Percentiles rank a stretch among this genome's conserved stretches.
Evolutionary conservation across 2,888 invertebrate genomes (phyloP).

Genomic region (Pandemis cinnamomeana): DNA sequence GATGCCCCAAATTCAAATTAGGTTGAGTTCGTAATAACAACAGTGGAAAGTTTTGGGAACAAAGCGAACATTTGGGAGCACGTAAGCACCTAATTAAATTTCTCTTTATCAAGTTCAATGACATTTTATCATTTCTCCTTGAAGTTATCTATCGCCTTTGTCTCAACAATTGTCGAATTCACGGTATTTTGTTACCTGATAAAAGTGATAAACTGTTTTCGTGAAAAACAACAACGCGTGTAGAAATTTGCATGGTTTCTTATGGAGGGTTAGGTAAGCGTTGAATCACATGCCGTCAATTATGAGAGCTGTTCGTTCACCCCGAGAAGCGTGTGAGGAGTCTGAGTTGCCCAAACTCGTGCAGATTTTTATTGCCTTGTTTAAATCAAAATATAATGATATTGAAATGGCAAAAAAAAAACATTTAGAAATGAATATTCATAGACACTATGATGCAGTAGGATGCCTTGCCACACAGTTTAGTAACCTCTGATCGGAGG

Average conservation of each 20-base stretch:
- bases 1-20: conserved; percentile 36
- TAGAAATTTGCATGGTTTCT: background rate
- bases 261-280: background rate
- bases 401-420: no score
- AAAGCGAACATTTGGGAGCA: conserved; percentile 36
- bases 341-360: background rate
- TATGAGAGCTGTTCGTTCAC: background rate
- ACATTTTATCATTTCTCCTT: conserved; percentile 78
- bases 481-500: background rate
- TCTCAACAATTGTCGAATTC: conserved; percentile 50
- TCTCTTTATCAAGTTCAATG: conserved; percentile 75
- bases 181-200: conserved; percentile 21
- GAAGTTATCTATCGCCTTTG: conserved; percentile 72
- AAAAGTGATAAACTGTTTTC: conserved; percentile 13
- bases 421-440: background rate
- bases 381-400: no score
- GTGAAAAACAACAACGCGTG: conserved; percentile 12
- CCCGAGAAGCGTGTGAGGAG: background rate
- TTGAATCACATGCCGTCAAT: conserved; percentile 2
- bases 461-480: background rate
- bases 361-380: no score
- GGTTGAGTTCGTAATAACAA: conserved; percentile 32
- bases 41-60: conserved; percentile 45
- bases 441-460: background rate
- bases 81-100: conserved; percentile 51